phyloP scores from a whole-genome alignment of 2,113 vertebrate genomes.

The Laterallus jamaicensis region DNA sequence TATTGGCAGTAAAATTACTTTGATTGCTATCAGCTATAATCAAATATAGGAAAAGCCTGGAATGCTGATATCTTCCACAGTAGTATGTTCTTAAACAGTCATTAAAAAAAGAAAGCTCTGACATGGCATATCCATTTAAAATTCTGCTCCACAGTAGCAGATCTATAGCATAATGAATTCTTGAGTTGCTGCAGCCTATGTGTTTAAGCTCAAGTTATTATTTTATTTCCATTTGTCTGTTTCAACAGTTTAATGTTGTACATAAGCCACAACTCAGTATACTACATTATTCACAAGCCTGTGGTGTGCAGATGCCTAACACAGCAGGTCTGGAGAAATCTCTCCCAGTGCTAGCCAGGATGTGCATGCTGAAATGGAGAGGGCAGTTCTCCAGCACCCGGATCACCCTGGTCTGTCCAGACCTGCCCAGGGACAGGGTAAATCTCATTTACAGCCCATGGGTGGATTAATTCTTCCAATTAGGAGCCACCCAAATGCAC shows the following conservation, averaged over 20 bases:
- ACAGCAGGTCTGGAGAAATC: not conserved
- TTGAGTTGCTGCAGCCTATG: not conserved
- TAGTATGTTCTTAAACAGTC: conserved; percentile 30
- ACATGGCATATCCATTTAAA: conserved; percentile 54
- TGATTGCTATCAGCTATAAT: conserved; percentile 83
- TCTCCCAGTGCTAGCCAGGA: not conserved
- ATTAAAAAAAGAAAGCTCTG: conserved; percentile 43
- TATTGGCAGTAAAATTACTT: conserved; percentile 78
- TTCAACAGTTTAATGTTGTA: conserved; percentile 35
- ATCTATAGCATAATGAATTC: conserved; percentile 57
- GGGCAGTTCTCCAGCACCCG: not conserved
- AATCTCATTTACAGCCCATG: not conserved
- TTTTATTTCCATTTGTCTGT: conserved; percentile 47
- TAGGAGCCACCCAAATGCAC: not conserved
- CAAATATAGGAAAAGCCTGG: conserved; percentile 78
- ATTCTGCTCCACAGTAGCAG: conserved; percentile 56
- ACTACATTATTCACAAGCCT: conserved; percentile 24
- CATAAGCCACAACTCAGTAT: not conserved
- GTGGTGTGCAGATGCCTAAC: not conserved
- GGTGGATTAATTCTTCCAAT: not conserved
- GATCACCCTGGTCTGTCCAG: not conserved
- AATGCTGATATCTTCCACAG: conserved; percentile 58
- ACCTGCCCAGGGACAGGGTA: not conserved
- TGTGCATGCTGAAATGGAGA: not conserved
- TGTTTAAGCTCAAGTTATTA: conserved; percentile 37